These are phyloP conservation scores for Ariopsis seemanni DNA, from an alignment of 2,113 vertebrate species.

Conservation along the genomic window DNA sequence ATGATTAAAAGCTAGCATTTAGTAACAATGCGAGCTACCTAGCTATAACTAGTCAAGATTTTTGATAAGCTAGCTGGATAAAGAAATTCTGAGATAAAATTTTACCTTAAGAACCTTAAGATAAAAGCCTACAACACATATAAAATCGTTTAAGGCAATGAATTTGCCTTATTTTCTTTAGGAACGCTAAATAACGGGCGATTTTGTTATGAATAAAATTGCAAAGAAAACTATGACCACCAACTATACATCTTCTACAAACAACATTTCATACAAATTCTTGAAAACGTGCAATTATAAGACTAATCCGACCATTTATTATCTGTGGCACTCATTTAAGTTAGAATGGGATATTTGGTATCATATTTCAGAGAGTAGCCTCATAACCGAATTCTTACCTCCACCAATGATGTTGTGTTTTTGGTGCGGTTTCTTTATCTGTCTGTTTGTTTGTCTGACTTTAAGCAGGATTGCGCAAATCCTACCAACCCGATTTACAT, in stretches of 20 bases:
- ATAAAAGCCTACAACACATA: not conserved
- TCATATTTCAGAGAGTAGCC: not conserved
- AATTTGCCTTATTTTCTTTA: not conserved
- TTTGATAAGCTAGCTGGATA: not conserved
- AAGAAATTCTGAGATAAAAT: not conserved
- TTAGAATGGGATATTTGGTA: not conserved
- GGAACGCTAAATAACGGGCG: not conserved
- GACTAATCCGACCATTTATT: not conserved
- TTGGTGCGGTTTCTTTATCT: too few species aligned
- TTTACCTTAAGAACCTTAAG: not conserved
- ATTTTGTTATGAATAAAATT: not conserved
- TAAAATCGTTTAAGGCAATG: not conserved
- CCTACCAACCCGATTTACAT: too few species aligned
- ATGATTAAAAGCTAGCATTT: not conserved
- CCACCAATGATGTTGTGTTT: too few species aligned
- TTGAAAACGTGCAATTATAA: not conserved
- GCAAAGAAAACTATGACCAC: not conserved
- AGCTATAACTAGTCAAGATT: not conserved
- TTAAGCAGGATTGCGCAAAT: too few species aligned
- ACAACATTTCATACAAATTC: not conserved
- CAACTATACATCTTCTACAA: not conserved
- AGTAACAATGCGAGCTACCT: not conserved
- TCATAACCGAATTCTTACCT: not conserved
- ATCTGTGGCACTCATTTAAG: not conserved
- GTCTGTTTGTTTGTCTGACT: too few species aligned